Percentiles rank a stretch among this genome's conserved stretches.
phyloP scores from a whole-genome alignment of 2,797 vertebrate genomes.

The Periparus ater region DNA sequence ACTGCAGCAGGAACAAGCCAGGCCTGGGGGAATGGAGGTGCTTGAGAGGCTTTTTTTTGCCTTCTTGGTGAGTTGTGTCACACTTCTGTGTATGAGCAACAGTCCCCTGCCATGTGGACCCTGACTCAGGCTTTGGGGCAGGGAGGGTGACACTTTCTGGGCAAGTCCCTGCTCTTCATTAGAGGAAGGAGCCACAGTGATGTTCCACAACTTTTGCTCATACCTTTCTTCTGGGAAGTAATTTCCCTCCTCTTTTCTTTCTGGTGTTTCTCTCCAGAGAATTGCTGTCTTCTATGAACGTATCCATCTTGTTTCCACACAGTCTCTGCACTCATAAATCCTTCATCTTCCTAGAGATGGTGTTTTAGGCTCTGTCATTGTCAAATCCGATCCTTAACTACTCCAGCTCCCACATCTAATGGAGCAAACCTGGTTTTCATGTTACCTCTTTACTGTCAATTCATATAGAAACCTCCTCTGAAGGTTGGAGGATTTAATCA shows the following conservation, averaged over 20 bases:
- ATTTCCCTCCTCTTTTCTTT: not conserved
- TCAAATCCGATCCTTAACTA: not conserved
- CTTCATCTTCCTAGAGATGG: not conserved
- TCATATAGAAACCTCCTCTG: not conserved
- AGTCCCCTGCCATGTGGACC: not conserved
- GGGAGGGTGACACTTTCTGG: not conserved
- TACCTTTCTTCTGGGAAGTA: slow-evolving; percentile 6
- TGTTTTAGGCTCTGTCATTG: not conserved
- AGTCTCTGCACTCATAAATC: slow-evolving; percentile 40
- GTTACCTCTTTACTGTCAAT: not conserved
- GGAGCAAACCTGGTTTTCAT: not conserved
- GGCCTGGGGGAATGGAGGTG: not conserved
- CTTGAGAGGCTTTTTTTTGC: not conserved
- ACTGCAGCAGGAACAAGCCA: not conserved
- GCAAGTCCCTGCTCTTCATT: not conserved
- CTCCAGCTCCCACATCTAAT: not conserved
- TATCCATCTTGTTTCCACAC: not conserved
- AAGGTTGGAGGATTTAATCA: not conserved
- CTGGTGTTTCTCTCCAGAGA: not conserved
- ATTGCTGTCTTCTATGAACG: not conserved
- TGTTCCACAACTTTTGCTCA: not conserved
- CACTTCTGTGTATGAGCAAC: not conserved
- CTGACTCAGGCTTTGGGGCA: not conserved
- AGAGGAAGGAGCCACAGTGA: not conserved
- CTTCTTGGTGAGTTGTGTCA: not conserved